Percentiles rank a stretch among this genome's conserved stretches.
phyloP scores from a whole-genome alignment of 2,888 invertebrate species.

The Oscheius myriophilus region DNA sequence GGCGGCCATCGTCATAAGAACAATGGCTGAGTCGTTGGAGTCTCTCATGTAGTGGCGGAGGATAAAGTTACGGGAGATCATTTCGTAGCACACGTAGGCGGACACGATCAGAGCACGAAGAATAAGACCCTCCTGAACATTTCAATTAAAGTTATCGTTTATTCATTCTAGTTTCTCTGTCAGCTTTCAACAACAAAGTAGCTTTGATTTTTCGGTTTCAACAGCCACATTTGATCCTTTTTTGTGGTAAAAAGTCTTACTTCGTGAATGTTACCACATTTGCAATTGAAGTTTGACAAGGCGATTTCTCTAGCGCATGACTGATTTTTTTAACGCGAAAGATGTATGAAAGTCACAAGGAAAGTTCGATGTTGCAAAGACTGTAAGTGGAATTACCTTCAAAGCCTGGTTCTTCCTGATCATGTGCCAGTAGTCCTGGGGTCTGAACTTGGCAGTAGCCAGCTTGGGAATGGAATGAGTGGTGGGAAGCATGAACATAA shows the following conservation, averaged over 20 bases:
- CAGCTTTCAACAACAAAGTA: no score
- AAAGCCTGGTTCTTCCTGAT: constrained; percentile 58
- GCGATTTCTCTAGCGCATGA: no score
- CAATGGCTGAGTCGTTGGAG: constrained; percentile 67
- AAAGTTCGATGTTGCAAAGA: neutral
- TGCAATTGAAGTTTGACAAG: no score
- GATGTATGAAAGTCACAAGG: no score
- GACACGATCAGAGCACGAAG: constrained; percentile 65
- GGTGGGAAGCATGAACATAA: constrained; percentile 65
- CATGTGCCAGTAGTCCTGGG: constrained; percentile 69
- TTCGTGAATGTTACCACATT: no score
- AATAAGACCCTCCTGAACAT: constrained; percentile 59
- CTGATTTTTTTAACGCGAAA: no score
- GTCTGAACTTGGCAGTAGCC: constrained; percentile 67
- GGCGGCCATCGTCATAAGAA: constrained; percentile 67
- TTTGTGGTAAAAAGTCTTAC: no score
- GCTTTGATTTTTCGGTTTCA: neutral
- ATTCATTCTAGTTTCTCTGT: no score
- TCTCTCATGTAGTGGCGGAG: constrained; percentile 68
- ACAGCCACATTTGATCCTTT: neutral
- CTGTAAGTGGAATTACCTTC: constrained; percentile 18
- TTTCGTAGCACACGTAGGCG: constrained; percentile 69
- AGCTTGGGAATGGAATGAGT: constrained; percentile 69
- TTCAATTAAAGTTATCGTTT: neutral
- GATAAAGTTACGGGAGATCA: constrained; percentile 70